Percentiles rank a stretch among this genome's conserved stretches.
phyloP scores from a whole-genome alignment of 2,888 invertebrate species.

The Fragum fragum region DNA sequence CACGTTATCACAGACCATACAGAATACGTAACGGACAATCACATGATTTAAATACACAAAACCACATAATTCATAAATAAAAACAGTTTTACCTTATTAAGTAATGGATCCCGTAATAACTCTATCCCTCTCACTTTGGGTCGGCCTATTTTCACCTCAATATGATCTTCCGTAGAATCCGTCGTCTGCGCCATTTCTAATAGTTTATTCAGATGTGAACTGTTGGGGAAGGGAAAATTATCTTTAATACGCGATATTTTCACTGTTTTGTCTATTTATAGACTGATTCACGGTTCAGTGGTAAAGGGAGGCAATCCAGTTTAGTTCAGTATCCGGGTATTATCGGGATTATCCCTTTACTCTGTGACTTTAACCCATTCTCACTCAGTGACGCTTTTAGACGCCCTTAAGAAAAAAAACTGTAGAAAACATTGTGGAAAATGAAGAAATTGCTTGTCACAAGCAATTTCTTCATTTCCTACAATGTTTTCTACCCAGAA shows the following conservation, averaged over 20 bases:
- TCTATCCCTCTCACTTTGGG: constrained; percentile 86
- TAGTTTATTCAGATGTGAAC: constrained; percentile 47
- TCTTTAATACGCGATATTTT: not conserved
- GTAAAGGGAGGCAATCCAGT: constrained; percentile 36
- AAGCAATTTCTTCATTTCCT: too few species aligned
- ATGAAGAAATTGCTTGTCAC: too few species aligned
- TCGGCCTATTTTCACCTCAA: constrained; percentile 66
- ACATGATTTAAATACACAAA: too few species aligned
- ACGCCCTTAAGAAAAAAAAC: too few species aligned
- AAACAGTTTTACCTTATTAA: constrained; percentile 86
- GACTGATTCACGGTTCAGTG: constrained; percentile 9
- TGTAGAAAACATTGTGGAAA: too few species aligned
- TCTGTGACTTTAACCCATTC: not conserved
- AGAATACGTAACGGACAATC: too few species aligned
- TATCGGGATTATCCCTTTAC: not conserved
- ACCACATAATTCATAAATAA: too few species aligned
- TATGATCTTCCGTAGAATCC: constrained; percentile 40
- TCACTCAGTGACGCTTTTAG: too few species aligned
- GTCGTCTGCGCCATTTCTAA: constrained; percentile 59
- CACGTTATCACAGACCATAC: too few species aligned
- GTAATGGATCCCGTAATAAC: constrained; percentile 86
- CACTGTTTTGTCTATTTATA: constrained; percentile 2
- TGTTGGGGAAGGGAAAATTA: constrained; percentile 25
- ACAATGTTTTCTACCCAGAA: too few species aligned
- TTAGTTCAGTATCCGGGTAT: constrained; percentile 1